Percentiles rank a stretch among this genome's conserved stretches.
Conservation (phyloP, 2,113 vertebrate genomes). For the Saccopteryx bilineata region DNA sequence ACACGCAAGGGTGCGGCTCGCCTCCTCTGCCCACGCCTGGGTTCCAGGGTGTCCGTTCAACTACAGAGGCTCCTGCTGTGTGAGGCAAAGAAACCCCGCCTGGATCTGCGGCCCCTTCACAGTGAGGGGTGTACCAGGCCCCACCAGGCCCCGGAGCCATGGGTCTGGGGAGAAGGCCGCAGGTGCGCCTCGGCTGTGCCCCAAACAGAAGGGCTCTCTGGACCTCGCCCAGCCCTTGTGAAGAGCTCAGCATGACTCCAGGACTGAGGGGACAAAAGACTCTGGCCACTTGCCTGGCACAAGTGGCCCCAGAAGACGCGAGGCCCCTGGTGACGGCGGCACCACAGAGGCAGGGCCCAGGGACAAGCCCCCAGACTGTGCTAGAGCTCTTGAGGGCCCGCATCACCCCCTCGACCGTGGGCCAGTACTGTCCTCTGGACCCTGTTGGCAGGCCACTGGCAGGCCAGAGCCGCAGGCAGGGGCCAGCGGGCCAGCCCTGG, state of each 20-base stretch:
- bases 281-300: fast-evolving
- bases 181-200: too few relatives aligned
- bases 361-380: background rate
- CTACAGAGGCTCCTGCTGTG: background rate
- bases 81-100: fast-evolving
- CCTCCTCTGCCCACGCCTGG: background rate
- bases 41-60: background rate
- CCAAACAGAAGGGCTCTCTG: background rate
- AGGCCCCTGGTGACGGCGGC: background rate
- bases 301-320: background rate
- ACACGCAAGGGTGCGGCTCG: background rate
- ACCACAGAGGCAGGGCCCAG: background rate
- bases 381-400: background rate
- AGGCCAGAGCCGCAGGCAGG: too few relatives aligned
- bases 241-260: fast-evolving
- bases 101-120: background rate
- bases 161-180: fast-evolving
- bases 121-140: fast-evolving
- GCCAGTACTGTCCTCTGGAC: background rate
- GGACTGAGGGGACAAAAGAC: too few relatives aligned
- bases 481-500: background rate
- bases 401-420: background rate
- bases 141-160: fast-evolving
- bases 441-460: background rate
- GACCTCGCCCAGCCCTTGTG: too few relatives aligned